Base-by-base conservation (phyloP, 2,113 vertebrate species). In the Turnix velox region DNA sequence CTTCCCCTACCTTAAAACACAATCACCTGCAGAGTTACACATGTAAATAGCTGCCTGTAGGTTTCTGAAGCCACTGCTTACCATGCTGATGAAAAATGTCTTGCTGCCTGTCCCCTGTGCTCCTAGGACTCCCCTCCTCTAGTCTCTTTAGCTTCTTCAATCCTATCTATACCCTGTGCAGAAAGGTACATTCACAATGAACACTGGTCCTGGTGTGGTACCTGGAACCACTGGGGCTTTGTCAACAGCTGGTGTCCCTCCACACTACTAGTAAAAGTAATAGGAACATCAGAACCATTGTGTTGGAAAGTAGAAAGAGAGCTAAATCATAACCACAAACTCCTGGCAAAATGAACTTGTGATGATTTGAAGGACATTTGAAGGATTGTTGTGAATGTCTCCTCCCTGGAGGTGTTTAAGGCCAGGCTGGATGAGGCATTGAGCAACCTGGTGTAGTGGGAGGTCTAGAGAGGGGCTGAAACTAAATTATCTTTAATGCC, bases 201-300 rank as follows among this genome's bases (percentile, higher is more conserved):
- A 19, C 10, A 22, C 79, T 57, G 31, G 14, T 45, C 42, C 6
- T 2, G 3, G 65, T 3, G 2, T 0, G 0, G 33, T 59, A 52
- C 19, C 10, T 5, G 6, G 49, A 31, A 45, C 37, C 76, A 42
- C 6, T 17, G 58, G 58, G 25, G 19, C 24, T 24, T 19, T 3
- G 6, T 58, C 30, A 51, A 17, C 2, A 8, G 42, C 28, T 81
- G 42, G 5, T 19, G 12, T 69, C 46, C 59, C 65, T 58, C 23
- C 61, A 31, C 40, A n/a, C 43, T 35, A 39, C 27, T 12, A 58
- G 39, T 35, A 80, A 69, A 69, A 79, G 8, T 28, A 71, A 73
- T 1, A 45, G 22, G 27, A 86, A 27, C 49, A 83, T 46, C 37
- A 46, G 86, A 86, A 45, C 54, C 42, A 68, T 23, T 35, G 33